phyloP scores from a whole-genome alignment of 2,113 vertebrate species.

The Xenopus tropicalis region UCB_Xtro_10.0 CM004447.2:19875501-19876000 shows the following conservation, averaged over 20 bases:
- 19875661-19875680: not conserved
- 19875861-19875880: slow-evolving; percentile 62
- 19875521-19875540: no score
- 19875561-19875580: no score
- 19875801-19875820: slow-evolving; percentile 62
- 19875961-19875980: no score
- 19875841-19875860: slow-evolving; percentile 63
- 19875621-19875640: not conserved
- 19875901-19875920: slow-evolving; percentile 56
- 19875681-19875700: slow-evolving; percentile 57
- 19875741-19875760: slow-evolving; percentile 66
- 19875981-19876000: no score
- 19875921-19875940: not conserved
- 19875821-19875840: slow-evolving; percentile 64
- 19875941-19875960: not conserved
- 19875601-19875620: no score
- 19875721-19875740: slow-evolving; percentile 60
- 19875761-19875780: slow-evolving; percentile 72
- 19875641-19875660: not conserved
- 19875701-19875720: slow-evolving; percentile 44
- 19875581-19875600: no score
- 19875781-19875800: slow-evolving; percentile 60
- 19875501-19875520: no score
- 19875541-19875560: no score
- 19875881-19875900: slow-evolving; percentile 58